Conservation (phyloP, 37 sponge, comb jelly and placozoan genomes). For the Eunapius fragilis region DNA sequence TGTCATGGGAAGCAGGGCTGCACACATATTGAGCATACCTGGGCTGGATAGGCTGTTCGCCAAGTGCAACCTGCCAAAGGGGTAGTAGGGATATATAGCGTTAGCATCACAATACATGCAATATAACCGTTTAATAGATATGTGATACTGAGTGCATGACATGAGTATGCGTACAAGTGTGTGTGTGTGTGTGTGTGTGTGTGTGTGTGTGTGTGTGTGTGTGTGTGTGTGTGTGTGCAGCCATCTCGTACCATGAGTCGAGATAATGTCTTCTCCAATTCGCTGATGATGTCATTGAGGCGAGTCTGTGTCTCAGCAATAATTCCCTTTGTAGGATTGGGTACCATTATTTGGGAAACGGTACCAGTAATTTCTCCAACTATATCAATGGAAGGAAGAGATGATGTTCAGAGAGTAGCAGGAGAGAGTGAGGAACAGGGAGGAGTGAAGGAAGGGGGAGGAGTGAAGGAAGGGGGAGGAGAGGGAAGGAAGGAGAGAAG, state of each 20-base stretch:
- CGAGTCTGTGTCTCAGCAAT: conserved; percentile 53
- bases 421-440: background rate
- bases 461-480: background rate
- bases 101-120: too few species aligned
- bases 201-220: background rate
- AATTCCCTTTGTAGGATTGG: conserved; percentile 65
- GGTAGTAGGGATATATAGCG: too few species aligned
- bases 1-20: background rate
- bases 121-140: too few species aligned
- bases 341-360: conserved; percentile 67
- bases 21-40: background rate
- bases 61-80: background rate
- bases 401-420: too few species aligned
- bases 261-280: conserved; percentile 44
- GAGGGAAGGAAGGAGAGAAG: background rate
- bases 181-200: background rate
- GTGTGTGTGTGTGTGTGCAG: too few species aligned
- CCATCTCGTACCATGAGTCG: background rate
- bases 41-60: background rate
- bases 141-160: too few species aligned
- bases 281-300: conserved; percentile 47
- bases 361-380: conserved; percentile 52
- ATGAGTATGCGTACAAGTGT: too few species aligned
- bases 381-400: conserved; percentile 1
- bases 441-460: background rate